These are phyloP conservation scores for Xylocopa sonorina DNA, from an alignment of 1,140 invertebrate genomes.

Conservation along the genomic window DNA sequence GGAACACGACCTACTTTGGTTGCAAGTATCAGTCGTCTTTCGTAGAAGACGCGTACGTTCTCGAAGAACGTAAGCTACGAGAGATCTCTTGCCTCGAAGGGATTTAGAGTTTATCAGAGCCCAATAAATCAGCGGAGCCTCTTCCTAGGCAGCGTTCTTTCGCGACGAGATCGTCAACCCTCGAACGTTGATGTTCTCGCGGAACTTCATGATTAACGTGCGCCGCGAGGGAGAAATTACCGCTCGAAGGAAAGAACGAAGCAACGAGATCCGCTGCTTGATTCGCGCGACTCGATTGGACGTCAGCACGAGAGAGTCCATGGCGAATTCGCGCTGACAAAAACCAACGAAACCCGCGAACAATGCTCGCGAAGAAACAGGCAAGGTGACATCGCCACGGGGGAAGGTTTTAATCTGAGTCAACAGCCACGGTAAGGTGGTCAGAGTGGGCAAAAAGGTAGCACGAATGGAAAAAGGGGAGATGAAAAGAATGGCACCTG, in stretches of 20 bases:
- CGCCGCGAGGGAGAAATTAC: not conserved
- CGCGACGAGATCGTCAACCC: conserved; percentile 2
- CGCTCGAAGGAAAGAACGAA: conserved; percentile 37
- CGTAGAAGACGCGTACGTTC: not conserved
- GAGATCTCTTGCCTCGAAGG: not conserved
- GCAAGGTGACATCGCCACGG: not conserved
- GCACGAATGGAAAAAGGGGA: too few species aligned
- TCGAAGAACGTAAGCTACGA: not conserved
- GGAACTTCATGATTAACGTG: conserved; percentile 55
- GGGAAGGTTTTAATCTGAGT: conserved; percentile 42
- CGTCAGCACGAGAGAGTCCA: not conserved
- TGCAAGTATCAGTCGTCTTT: not conserved
- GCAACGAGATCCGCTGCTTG: conserved; percentile 15
- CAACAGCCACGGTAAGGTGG: conserved; percentile 1
- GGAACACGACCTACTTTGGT: not conserved
- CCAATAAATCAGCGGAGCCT: conserved; percentile 16
- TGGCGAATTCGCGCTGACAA: conserved; percentile 8
- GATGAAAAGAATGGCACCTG: not conserved
- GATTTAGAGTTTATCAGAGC: not conserved
- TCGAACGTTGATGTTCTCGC: not conserved
- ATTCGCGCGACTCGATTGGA: too few species aligned
- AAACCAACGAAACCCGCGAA: conserved; percentile 16
- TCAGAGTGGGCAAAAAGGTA: not conserved
- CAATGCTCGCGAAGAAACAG: not conserved
- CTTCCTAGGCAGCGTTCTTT: not conserved